phyloP scores from a whole-genome alignment of 2,888 invertebrate genomes.

The Punctoribates punctum region DNA sequence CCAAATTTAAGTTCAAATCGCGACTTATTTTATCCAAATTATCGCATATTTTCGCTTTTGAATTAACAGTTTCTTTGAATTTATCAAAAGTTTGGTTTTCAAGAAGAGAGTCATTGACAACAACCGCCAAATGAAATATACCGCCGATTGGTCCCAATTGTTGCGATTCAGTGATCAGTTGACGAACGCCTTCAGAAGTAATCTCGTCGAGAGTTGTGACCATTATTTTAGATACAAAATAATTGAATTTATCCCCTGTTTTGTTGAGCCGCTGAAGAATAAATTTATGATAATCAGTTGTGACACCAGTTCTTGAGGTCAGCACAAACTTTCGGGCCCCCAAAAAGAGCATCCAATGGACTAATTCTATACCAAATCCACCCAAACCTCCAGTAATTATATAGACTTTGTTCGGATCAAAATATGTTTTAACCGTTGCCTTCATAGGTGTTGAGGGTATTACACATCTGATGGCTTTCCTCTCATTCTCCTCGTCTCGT shows the following conservation, averaged over 20 bases:
- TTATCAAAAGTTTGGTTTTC: slow-evolving; percentile 77
- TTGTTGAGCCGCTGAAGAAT: slow-evolving; percentile 60
- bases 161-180: slow-evolving; percentile 63
- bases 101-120: slow-evolving; percentile 77
- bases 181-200: slow-evolving; percentile 65
- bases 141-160: slow-evolving; percentile 67
- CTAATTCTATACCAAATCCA: slow-evolving; percentile 91
- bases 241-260: slow-evolving; percentile 63
- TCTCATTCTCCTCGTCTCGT: slow-evolving; percentile 7
- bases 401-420: slow-evolving; percentile 58
- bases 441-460: no score
- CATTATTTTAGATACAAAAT: slow-evolving; percentile 64
- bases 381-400: slow-evolving; percentile 73
- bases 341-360: slow-evolving; percentile 78
- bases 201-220: slow-evolving; percentile 70
- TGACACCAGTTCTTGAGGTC: slow-evolving; percentile 82
- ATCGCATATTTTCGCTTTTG: slow-evolving; percentile 80
- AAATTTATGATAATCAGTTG: slow-evolving; percentile 82
- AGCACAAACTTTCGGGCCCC: slow-evolving; percentile 83
- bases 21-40: slow-evolving; percentile 76
- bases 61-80: slow-evolving; percentile 72
- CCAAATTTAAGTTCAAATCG: slow-evolving; percentile 67
- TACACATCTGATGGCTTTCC: neutral
- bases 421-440: slow-evolving; percentile 56
- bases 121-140: slow-evolving; percentile 82